Evolutionary conservation across 2,113 vertebrate species (phyloP), one percentile per base, ranked within the genome.

Genomic region (Gorilla gorilla): DNA sequence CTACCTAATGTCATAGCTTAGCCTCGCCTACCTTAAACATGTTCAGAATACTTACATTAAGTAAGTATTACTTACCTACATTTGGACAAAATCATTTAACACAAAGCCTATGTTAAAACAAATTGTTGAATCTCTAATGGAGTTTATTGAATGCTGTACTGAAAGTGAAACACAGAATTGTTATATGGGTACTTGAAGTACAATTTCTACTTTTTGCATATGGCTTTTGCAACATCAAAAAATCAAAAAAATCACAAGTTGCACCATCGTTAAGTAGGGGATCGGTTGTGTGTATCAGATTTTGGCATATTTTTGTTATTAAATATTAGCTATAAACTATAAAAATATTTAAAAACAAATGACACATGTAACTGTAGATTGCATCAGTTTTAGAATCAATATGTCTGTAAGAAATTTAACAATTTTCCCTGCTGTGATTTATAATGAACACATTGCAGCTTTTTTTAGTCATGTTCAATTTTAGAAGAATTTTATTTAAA

Each of bases 301-400:
- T 45, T 89, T 97, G 50, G 48, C 72, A 95, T 66, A 97, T 92
- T 40, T 90, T 94, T 98, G 40, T 97, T 95, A 96, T 70, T 52
- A 97, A 97, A 89, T 85, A 16, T 70, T 92, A 91, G 57, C 73
- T 96, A 3, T 86, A 93, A 89, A 45, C 66, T 97, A 93, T 76
- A 96, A 72, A 97, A 93, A 95, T 89, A 96, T 93, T 89, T 93
- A 91, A 97, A 86, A 92, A 78, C 68, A 94, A 87, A 48, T 2
- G 89, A 76, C 43, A n/a, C 73, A 43, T 23, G 79, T 83, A 81
- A 91, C 30, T 94, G 3, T 68, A 78, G 52, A 66, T 83, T 96
- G 72, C 43, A 38, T 20, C 68, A 50, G 84, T 96, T 95, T 93
- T 90, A 73, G 32, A 97, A 30, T 82, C 23, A 75, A 22, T 50